These are phyloP conservation scores for Odontocerum albicorne DNA, from an alignment of 2,888 invertebrate genomes.

Conservation along the genomic window DNA sequence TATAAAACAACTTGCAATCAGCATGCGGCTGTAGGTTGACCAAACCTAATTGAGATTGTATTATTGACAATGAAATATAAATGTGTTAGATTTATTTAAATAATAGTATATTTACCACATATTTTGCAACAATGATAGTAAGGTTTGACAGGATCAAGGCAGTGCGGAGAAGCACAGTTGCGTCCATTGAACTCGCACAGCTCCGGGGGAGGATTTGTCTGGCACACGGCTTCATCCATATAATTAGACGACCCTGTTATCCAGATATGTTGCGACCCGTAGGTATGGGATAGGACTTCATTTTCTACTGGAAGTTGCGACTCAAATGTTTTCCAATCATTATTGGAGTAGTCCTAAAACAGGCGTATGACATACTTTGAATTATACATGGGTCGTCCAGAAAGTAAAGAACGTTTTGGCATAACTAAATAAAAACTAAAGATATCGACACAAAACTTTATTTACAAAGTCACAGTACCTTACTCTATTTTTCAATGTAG, in stretches of 20 bases:
- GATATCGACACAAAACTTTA: too few species aligned
- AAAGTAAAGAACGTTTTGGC: too few species aligned
- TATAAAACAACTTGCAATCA: too few species aligned
- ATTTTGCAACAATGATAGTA: constrained; percentile 24
- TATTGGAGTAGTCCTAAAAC: not conserved
- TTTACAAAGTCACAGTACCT: too few species aligned
- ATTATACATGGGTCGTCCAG: too few species aligned
- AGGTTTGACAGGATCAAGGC: constrained; percentile 19
- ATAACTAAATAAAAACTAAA: too few species aligned
- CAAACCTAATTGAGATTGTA: too few species aligned
- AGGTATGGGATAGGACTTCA: not conserved
- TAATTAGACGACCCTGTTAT: not conserved
- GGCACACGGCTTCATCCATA: not conserved
- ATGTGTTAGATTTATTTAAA: too few species aligned
- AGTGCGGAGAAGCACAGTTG: constrained; percentile 5
- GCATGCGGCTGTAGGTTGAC: too few species aligned
- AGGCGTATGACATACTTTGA: too few species aligned
- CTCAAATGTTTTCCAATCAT: not conserved
- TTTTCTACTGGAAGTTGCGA: not conserved
- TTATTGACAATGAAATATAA: too few species aligned
- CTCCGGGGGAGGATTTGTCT: not conserved
- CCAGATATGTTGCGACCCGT: not conserved
- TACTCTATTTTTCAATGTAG: too few species aligned
- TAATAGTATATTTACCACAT: constrained; percentile 25
- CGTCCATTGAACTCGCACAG: constrained; percentile 5